Base-by-base conservation (phyloP, 2,113 vertebrate genomes). In the Hemichromis elongatus region DNA sequence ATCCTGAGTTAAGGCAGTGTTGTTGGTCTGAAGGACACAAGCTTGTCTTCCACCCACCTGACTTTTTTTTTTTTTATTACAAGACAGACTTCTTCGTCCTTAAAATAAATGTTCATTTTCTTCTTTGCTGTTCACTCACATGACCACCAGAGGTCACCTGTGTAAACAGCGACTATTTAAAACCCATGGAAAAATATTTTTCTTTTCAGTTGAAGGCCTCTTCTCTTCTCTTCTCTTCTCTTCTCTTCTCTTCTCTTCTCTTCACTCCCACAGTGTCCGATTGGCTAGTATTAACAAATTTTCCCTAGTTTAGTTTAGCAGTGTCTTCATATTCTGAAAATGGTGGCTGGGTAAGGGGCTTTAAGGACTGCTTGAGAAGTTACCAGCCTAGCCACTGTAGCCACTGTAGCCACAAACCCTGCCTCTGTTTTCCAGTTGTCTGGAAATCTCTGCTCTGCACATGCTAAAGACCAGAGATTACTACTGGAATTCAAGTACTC, bases 361-460 rank as follows among this genome's bases (percentile, higher is more conserved):
- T 89, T 84, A 61, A 82, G 83, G 75, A 61, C 82, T 91, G 53
- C 78, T 77, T 7, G 42, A 82, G 82, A 79, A 45, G 61, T 77
- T 84, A 68, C 85, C 61, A 66, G 19, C 19, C 10, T 63, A 90
- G 85, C 84, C 81, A 59, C 89, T 30, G 18, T 63, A 90, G 85
- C 84, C 81, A 59, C 89, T 30, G 45, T 54, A 57, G 16, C 90
- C 90, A 57, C 82, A 91, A 82, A 82, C 54, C 54, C 85, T 57
- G 53, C 83, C 68, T 78, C 70, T 81, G 70, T 87, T 88, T 89
- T 89, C 83, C 24, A 6, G 57, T 47, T 13, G 33, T 85, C 88
- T 91, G 86, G 87, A 93, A 93, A 83, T 50, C 47, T 89, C 26
- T 42, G 11, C 77, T 84, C 21, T 50, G 56, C 79, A 24, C 28